phyloP scores from a whole-genome alignment of 2,113 vertebrate genomes.

The Lates calcarifer region DNA sequence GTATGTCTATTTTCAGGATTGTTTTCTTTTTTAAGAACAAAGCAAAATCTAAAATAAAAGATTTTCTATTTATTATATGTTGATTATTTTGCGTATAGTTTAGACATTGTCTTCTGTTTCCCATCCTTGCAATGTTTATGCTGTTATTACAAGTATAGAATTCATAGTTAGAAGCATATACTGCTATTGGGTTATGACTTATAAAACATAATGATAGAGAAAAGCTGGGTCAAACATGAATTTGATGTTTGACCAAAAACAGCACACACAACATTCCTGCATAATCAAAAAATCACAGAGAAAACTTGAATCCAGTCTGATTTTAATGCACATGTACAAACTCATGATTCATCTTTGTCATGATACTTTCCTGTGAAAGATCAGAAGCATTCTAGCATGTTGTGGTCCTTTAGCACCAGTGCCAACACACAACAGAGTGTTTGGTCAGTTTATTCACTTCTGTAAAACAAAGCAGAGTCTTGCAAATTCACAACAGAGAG shows the following conservation, averaged over 20 bases:
- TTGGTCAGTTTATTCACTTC: conserved; percentile 8
- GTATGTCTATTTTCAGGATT: conserved; percentile 16
- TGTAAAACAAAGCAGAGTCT: background rate
- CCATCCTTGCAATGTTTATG: background rate
- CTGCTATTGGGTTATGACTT: no score
- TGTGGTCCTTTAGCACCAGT: conserved; percentile 38
- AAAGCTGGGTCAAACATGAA: background rate
- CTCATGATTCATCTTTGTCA: conserved; percentile 25
- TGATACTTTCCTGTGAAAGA: background rate
- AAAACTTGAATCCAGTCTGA: conserved; percentile 53
- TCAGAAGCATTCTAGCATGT: background rate
- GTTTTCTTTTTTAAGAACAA: conserved; percentile 40
- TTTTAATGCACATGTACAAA: conserved; percentile 56
- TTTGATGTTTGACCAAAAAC: background rate
- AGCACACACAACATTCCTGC: background rate
- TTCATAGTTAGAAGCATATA: background rate
- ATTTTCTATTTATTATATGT: conserved; percentile 60
- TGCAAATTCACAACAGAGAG: no score
- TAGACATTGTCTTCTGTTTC: background rate
- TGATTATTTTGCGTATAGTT: conserved; percentile 1
- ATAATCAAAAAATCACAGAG: background rate
- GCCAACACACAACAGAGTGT: background rate
- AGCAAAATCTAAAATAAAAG: conserved; percentile 42
- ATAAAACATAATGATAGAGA: background rate
- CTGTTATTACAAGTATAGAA: background rate